Evolutionary conservation across 2,888 invertebrate species (phyloP).

Genomic region (Hemistola chrysoprasaria): DNA sequence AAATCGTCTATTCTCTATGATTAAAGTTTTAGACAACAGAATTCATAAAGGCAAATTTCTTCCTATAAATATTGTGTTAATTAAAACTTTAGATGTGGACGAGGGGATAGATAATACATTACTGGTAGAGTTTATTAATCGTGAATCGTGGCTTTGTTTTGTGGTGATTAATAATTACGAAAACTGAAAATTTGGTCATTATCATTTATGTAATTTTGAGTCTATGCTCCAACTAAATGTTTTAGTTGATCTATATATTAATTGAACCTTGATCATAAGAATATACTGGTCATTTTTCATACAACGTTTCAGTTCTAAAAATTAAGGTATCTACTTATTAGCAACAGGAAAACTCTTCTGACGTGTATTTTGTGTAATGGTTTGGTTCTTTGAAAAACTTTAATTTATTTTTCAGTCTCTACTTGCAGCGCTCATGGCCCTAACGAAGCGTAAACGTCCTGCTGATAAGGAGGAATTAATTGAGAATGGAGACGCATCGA

Average conservation of each 20-base stretch:
- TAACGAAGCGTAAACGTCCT: conserved; percentile 68
- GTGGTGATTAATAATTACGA: too few species aligned
- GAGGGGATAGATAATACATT: too few species aligned
- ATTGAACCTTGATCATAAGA: not conserved
- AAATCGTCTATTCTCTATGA: too few species aligned
- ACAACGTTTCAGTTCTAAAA: conserved; percentile 39
- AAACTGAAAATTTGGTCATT: too few species aligned
- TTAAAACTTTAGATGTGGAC: too few species aligned
- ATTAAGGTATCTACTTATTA: conserved; percentile 73
- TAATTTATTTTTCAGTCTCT: conserved; percentile 51
- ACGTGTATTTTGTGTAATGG: conserved; percentile 61
- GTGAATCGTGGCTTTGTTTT: too few species aligned
- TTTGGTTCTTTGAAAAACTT: conserved; percentile 14
- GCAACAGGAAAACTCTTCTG: conserved; percentile 41
- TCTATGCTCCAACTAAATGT: too few species aligned
- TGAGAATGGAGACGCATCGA: conserved; percentile 62
- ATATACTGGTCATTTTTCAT: conserved; percentile 8
- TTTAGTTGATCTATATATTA: not conserved
- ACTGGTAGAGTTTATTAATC: too few species aligned
- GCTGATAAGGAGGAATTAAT: conserved; percentile 65
- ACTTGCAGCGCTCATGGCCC: conserved; percentile 59
- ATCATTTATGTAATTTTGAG: too few species aligned
- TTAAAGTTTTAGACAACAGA: too few species aligned
- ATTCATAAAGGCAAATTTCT: too few species aligned
- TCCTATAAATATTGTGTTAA: too few species aligned